These are phyloP conservation scores for Hyles euphorbiae DNA, from an alignment of 1,140 invertebrate species.

Conservation along the genomic window DNA sequence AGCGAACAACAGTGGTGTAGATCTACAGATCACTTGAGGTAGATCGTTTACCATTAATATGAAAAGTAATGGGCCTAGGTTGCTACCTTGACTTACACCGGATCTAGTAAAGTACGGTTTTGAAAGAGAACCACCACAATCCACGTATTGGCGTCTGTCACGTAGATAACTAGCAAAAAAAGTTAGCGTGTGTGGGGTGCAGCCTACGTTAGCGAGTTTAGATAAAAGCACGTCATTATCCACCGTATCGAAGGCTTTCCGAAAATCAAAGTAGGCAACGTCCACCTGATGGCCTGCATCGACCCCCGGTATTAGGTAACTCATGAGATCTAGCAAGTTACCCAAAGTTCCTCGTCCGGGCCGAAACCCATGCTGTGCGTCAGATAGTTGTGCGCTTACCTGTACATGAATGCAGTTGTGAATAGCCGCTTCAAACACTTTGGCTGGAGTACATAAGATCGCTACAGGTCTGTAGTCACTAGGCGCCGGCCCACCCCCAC, in stretches of 20 bases:
- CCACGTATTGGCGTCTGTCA: conserved; percentile 8
- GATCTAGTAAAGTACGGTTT: conserved; percentile 25
- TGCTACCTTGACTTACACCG: conserved; percentile 24
- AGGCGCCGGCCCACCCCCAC: neutral
- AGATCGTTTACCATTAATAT: no score
- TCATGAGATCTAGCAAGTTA: conserved; percentile 5
- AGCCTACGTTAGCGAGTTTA: conserved; percentile 22
- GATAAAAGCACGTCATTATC: conserved; percentile 21
- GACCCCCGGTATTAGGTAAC: conserved; percentile 6
- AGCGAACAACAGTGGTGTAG: no score
- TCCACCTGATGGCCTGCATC: conserved; percentile 19
- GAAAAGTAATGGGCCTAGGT: no score
- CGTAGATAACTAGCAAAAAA: conserved; percentile 24
- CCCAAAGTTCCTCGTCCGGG: conserved; percentile 2
- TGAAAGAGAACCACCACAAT: conserved; percentile 11
- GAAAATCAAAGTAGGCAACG: conserved; percentile 23
- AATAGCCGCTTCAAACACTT: conserved; percentile 9
- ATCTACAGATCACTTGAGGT: no score
- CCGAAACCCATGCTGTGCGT: conserved; percentile 8
- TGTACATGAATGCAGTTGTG: conserved; percentile 3
- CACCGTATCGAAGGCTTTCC: conserved; percentile 25
- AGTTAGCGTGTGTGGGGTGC: conserved; percentile 15
- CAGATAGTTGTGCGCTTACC: neutral
- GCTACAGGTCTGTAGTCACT: conserved; percentile 1
- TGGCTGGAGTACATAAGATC: conserved; percentile 2